Conservation (phyloP, 2,113 vertebrate species). For the Erinaceus europaeus region DNA sequence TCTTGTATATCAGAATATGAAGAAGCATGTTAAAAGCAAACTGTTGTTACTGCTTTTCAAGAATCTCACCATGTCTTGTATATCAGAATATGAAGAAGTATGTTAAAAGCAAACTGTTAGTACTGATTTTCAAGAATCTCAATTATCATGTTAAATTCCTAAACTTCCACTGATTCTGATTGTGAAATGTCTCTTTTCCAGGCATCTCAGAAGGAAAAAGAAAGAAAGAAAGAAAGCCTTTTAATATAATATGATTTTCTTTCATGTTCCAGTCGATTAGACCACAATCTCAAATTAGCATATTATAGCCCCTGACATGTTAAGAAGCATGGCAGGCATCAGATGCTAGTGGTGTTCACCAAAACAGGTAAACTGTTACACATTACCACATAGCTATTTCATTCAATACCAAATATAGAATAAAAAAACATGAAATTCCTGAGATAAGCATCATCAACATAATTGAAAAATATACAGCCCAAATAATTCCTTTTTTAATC, state of each 20-base stretch:
- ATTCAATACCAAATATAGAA: conserved; percentile 44
- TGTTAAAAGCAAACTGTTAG: background rate
- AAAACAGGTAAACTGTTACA: background rate
- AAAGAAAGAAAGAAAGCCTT: too few relatives aligned
- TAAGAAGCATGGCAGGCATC: conserved; percentile 36
- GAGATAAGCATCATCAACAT: conserved; percentile 51
- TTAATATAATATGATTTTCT: conserved; percentile 25
- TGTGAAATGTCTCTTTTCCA: conserved; percentile 26
- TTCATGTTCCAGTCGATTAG: conserved; percentile 19
- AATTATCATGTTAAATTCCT: conserved; percentile 4
- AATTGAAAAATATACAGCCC: conserved; percentile 46
- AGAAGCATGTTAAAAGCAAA: conserved; percentile 18
- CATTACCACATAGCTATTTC: conserved; percentile 21
- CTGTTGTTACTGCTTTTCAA: background rate
- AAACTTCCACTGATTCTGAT: conserved; percentile 30
- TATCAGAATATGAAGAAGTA: background rate
- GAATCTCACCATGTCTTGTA: background rate
- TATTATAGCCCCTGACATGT: conserved; percentile 37
- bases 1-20: background rate
- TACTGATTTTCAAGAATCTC: conserved; percentile 29
- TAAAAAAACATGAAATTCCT: conserved; percentile 24
- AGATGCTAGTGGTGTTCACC: conserved; percentile 18
- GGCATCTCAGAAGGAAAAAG: background rate
- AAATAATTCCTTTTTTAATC: conserved; percentile 55
- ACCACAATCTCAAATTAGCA: background rate